These are phyloP conservation scores for Enteromius paludinosus DNA, from an alignment of 2,797 vertebrate genomes.

Conservation along the genomic window DNA sequence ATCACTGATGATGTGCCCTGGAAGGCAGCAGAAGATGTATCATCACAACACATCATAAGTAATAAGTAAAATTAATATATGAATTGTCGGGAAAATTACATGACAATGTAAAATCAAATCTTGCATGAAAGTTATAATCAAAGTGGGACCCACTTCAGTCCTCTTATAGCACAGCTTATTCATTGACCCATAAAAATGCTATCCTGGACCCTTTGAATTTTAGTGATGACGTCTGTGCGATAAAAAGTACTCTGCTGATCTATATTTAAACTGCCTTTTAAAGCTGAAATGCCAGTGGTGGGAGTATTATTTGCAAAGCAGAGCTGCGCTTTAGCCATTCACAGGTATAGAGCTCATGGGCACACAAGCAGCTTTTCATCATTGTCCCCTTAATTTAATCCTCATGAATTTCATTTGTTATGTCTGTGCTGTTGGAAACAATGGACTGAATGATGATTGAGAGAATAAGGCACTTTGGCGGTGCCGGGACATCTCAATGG, in stretches of 20 bases:
- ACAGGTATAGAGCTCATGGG: neutral
- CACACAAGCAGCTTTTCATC: conserved; percentile 1
- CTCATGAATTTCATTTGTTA: conserved; percentile 40
- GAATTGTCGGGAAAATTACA: neutral
- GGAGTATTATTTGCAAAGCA: neutral
- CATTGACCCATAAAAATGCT: neutral
- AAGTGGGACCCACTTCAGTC: neutral
- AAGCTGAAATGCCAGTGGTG: neutral
- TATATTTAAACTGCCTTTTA: neutral
- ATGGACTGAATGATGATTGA: conserved; percentile 41
- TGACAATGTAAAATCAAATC: neutral
- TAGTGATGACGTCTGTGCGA: neutral
- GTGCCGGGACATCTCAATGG: conserved; percentile 17
- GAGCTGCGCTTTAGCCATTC: neutral
- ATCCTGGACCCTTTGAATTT: neutral
- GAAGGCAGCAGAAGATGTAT: too few species aligned
- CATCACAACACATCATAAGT: neutral
- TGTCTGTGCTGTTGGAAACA: conserved; percentile 34
- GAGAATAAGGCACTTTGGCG: conserved; percentile 22
- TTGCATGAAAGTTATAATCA: neutral
- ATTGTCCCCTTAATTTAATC: conserved; percentile 28
- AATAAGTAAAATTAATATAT: neutral
- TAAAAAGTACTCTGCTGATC: neutral
- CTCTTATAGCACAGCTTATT: neutral
- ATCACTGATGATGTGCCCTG: too few species aligned